Conservation (phyloP, 2,888 invertebrate species). For the Drosophila helvetica region DNA sequence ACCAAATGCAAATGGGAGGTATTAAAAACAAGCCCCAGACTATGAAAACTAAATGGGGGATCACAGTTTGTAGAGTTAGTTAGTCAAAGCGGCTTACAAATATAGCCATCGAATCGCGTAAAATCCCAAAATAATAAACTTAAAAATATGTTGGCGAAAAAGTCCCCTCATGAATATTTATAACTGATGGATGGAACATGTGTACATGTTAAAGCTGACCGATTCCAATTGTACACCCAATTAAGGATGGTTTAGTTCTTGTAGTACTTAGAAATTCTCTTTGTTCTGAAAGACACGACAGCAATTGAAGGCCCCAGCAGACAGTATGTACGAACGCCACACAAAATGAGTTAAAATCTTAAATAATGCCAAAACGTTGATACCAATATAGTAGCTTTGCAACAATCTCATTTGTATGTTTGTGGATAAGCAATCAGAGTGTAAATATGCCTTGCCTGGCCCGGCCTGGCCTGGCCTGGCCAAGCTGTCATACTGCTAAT, state of each 20-base stretch:
- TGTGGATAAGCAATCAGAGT: slow-evolving; percentile 18
- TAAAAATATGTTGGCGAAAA: neutral
- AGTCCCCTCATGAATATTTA: neutral
- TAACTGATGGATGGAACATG: neutral
- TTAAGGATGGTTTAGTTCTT: neutral
- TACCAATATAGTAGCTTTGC: neutral
- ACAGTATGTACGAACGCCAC: neutral
- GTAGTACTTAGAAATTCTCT: neutral
- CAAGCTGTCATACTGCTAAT: slow-evolving; percentile 33
- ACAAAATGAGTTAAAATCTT: neutral
- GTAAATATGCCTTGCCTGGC: neutral
- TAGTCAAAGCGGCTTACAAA: slow-evolving; percentile 12
- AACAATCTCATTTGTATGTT: neutral
- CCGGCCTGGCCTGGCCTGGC: neutral
- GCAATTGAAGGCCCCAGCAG: neutral
- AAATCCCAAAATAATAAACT: neutral
- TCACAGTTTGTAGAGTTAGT: slow-evolving; percentile 19
- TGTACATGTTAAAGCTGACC: neutral
- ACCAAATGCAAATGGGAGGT: neutral
- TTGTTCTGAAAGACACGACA: neutral
- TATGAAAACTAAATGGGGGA: slow-evolving; percentile 4
- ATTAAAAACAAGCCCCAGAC: neutral
- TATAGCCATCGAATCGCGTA: neutral
- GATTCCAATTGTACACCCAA: neutral
- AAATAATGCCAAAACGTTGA: neutral